These are phyloP conservation scores for Andricus curvator DNA, from an alignment of 2,888 invertebrate species.

Conservation along the genomic window DNA sequence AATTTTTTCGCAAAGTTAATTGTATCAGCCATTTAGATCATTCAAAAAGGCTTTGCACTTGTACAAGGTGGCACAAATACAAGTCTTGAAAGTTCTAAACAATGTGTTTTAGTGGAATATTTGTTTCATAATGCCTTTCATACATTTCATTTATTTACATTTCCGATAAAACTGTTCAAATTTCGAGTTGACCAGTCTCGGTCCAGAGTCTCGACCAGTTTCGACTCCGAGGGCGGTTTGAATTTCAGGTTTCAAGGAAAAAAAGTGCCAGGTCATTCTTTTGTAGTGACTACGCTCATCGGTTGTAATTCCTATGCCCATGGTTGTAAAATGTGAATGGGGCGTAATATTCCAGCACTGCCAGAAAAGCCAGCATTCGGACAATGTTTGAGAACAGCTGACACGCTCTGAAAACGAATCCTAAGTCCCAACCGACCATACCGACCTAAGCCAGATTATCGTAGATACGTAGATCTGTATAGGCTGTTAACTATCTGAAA, in stretches of 20 bases:
- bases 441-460: constrained; percentile 22
- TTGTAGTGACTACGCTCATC: constrained; percentile 11
- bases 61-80: too few relatives aligned
- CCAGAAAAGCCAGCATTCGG: background rate
- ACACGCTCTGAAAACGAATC: constrained; percentile 29
- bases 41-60: too few relatives aligned
- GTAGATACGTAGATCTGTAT: background rate
- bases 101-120: too few relatives aligned
- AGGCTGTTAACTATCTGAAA: background rate
- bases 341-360: constrained; percentile 17
- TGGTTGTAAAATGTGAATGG: constrained; percentile 11
- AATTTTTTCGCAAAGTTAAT: background rate
- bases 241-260: constrained; percentile 20
- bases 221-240: background rate
- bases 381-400: constrained; percentile 6
- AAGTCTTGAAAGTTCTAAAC: too few relatives aligned
- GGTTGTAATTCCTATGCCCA: background rate
- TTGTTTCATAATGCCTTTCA: too few relatives aligned
- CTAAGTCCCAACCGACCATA: background rate
- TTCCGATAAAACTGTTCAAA: too few relatives aligned
- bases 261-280: too few relatives aligned
- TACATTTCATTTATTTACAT: too few relatives aligned
- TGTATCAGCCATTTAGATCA: too few relatives aligned
- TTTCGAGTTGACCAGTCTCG: too few relatives aligned
- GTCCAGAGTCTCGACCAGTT: background rate